Conservation (phyloP, 2,797 vertebrate species). For the Geotrypetes seraphini region DNA sequence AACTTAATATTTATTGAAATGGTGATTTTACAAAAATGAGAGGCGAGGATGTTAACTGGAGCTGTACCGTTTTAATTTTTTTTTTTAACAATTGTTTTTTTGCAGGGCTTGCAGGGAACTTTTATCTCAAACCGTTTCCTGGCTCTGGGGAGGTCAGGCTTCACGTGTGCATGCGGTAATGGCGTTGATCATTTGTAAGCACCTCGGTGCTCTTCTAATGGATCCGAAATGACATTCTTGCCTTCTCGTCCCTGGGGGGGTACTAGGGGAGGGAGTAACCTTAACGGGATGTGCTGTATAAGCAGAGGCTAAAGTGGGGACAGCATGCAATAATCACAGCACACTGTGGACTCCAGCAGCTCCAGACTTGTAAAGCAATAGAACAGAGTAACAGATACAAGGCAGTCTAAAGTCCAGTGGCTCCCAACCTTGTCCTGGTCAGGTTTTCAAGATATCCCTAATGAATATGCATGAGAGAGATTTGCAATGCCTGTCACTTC, state of each 20-base stretch:
- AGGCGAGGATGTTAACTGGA: no score
- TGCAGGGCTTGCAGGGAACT: neutral
- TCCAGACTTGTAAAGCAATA: neutral
- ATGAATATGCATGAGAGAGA: no score
- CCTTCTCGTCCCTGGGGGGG: slow-evolving; percentile 40
- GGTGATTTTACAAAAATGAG: no score
- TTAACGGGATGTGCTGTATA: slow-evolving; percentile 39
- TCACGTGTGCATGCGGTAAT: slow-evolving; percentile 9
- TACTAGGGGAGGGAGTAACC: no score
- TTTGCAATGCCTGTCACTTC: no score
- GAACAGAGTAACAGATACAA: no score
- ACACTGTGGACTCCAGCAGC: neutral
- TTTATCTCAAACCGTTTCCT: neutral
- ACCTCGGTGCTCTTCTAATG: slow-evolving; percentile 32
- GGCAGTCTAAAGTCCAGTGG: no score
- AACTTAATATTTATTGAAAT: no score
- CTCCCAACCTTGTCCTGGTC: no score
- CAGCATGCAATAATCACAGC: slow-evolving; percentile 6
- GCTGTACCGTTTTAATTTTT: slow-evolving; percentile 2
- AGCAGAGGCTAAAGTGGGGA: neutral
- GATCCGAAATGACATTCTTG: slow-evolving; percentile 33
- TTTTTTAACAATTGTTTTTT: slow-evolving; percentile 6
- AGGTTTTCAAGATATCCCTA: no score
- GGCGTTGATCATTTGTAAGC: slow-evolving; percentile 61
- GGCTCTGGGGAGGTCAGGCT: slow-evolving; percentile 1